These are phyloP conservation scores for Chlamydotis undulata DNA, from an alignment of 2,113 vertebrate species.

Conservation along the genomic window DNA sequence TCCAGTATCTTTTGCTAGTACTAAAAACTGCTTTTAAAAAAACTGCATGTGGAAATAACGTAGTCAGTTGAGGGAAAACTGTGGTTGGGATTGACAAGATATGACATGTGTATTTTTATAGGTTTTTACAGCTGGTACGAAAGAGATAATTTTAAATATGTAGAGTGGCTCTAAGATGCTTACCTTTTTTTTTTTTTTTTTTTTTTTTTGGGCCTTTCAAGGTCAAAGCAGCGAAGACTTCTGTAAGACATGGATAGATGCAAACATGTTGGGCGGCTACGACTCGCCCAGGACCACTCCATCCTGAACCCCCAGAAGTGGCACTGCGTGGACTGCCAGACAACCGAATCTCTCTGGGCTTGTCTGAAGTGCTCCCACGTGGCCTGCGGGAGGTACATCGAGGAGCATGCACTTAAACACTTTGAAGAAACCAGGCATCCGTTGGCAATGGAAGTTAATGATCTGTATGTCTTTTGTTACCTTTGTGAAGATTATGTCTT, in stretches of 20 bases:
- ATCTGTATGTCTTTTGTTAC: slow-evolving; percentile 96
- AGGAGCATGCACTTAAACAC: slow-evolving; percentile 93
- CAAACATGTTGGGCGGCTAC: slow-evolving; percentile 96
- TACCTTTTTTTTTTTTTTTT: background rate
- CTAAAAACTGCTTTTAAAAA: background rate
- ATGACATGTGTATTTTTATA: background rate
- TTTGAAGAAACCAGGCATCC: slow-evolving; percentile 90
- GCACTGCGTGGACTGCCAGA: slow-evolving; percentile 91
- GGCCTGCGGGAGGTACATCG: slow-evolving; percentile 93
- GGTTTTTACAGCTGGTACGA: background rate
- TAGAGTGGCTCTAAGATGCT: background rate
- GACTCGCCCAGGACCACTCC: slow-evolving; percentile 95
- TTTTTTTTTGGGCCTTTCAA: background rate
- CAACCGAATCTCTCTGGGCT: slow-evolving; percentile 94
- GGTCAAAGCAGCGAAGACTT: slow-evolving; percentile 64
- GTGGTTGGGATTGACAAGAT: background rate
- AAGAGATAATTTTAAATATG: background rate
- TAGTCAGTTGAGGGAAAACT: background rate
- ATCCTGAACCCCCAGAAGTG: slow-evolving; percentile 99
- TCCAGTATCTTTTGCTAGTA: background rate
- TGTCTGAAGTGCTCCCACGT: slow-evolving; percentile 98
- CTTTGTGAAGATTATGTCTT: slow-evolving; percentile 95
- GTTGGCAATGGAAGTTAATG: slow-evolving; percentile 94
- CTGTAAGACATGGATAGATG: slow-evolving; percentile 94
- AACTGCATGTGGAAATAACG: background rate